A percentile compares a stretch with the other conserved stretches of the same genome.
Conservation (phyloP, 2,113 vertebrate species). For the Megalops atlanticus region DNA sequence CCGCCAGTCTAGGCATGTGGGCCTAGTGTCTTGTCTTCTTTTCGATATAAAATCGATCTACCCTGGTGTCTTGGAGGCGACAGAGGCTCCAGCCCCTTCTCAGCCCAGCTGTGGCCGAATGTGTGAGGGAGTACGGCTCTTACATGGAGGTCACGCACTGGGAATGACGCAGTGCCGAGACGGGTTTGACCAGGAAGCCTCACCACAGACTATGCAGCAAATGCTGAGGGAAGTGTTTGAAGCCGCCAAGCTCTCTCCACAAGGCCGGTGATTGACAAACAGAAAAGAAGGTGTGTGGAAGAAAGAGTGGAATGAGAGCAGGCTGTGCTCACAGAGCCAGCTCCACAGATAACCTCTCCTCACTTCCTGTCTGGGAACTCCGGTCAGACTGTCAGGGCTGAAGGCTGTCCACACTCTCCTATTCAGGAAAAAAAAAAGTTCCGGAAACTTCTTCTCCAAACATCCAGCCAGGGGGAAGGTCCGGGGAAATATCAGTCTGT, state of each 20-base stretch:
- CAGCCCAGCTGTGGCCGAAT: too few relatives aligned
- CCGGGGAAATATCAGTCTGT: conserved; percentile 5
- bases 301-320: neutral
- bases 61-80: too few relatives aligned
- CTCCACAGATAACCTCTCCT: neutral
- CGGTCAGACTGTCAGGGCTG: neutral
- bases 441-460: neutral
- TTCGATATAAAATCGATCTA: too few relatives aligned
- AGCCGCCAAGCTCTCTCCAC: neutral
- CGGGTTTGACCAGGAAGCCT: neutral
- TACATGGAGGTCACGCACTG: too few relatives aligned
- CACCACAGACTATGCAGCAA: neutral
- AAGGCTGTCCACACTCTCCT: neutral
- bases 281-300: neutral
- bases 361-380: neutral
- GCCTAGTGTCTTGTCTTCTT: too few relatives aligned
- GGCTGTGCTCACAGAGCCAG: neutral
- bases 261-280: neutral
- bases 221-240: neutral
- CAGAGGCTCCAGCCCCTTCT: neutral
- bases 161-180: neutral
- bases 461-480: neutral
- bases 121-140: too few relatives aligned
- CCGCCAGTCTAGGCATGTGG: too few relatives aligned
- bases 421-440: neutral